Percentiles rank a stretch among this genome's conserved stretches.
Conservation (phyloP, 2,797 vertebrate genomes). For the Rhinoraja longicauda region DNA sequence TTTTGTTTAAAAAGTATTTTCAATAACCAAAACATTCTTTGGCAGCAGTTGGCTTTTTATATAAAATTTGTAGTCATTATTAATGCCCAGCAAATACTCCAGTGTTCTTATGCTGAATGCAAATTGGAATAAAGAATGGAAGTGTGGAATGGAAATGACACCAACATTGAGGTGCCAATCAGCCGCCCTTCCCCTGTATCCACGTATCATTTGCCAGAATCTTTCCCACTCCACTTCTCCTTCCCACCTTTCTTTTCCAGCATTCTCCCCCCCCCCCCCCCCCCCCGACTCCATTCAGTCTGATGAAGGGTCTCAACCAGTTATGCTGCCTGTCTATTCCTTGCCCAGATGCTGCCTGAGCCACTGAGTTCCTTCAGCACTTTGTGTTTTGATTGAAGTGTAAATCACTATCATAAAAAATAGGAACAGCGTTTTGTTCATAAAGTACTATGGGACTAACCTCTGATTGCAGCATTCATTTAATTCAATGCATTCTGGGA, state of each 20-base stretch:
- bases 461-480: background rate
- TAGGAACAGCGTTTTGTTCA: background rate
- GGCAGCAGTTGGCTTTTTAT: background rate
- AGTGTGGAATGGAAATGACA: background rate
- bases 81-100: background rate
- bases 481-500: background rate
- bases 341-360: too few species aligned
- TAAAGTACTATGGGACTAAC: background rate
- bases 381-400: background rate
- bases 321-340: too few species aligned
- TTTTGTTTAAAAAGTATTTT: background rate
- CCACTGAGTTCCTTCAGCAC: too few species aligned
- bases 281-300: too few species aligned
- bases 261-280: too few species aligned
- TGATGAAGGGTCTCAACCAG: too few species aligned
- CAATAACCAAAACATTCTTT: background rate
- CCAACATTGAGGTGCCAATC: background rate
- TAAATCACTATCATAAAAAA: background rate
- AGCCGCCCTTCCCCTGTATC: background rate
- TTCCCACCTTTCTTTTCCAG: too few species aligned
- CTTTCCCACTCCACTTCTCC: too few species aligned
- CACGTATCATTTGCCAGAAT: too few species aligned
- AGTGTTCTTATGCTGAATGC: background rate
- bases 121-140: background rate
- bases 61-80: background rate